Evolutionary conservation across 2,888 invertebrate species (phyloP), one percentile per base, ranked within the genome.

Genomic region (Dryadula phaetusa): DNA sequence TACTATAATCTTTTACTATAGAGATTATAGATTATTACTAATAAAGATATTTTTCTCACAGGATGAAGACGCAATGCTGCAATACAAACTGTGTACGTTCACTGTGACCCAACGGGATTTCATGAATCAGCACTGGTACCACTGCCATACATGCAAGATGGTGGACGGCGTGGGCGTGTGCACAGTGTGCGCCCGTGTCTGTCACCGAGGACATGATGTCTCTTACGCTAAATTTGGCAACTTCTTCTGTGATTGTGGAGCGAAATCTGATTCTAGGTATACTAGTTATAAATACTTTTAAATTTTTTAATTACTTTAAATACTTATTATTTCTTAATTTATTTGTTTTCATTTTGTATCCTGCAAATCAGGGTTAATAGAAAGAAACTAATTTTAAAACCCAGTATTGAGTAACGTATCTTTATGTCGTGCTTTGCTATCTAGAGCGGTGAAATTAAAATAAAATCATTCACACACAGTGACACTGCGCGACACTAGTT

Each of bases 171-270:
- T 99, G 1, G 99, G 99, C 0, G 99, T 99, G 32, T 99, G 99
- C 85, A 98, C 98, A 0, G 97, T 99, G 16, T 99, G 99, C 90
- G 99, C 99, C 0, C 94, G 98, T 64, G 99, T 99, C 8, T 99
- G 99, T 82, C 99, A 99, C 85, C 95, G 97, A 74, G 98, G 97
- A 0, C 99, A 99, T 83, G 99, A 99, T 85, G 96, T 99, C 0
- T 91, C 98, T 5, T 99, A 99, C 83, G 98, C 99, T 62, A 99
- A 99, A 86, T 98, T 97, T 83, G 99, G 99, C 0, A 99, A 99
- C 82, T 99, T 99, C 94, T 99, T 99, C 93, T 99, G 99, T 82
- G 99, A 99, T 86, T 99, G 99, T 83, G 99, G 99, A 2, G 99
- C 99, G 0, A 99, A 98, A 84, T 98, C 98, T 61, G 98, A 98